Evolutionary conservation across 2,797 vertebrate genomes (phyloP), one percentile per base, ranked within the genome.

Genomic region (Pangasius larnaudii): DNA sequence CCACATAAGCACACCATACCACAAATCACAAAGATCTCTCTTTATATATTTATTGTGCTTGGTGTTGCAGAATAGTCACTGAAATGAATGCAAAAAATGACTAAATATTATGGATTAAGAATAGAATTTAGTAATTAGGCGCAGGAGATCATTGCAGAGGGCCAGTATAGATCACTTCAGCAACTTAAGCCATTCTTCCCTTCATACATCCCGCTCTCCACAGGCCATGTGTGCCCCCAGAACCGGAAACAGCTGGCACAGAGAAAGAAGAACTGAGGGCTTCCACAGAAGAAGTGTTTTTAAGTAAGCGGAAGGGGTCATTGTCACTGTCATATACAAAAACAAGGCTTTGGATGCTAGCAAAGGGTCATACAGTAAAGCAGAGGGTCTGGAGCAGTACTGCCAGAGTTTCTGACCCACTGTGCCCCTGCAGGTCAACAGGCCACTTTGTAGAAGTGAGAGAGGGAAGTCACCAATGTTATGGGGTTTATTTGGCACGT

Each of bases 361-460:
- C 56, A 83, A 42, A 67, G 10, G 53, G 51, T 46, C 80, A 77
- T 49, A 91, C 85, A 83, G 83, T 90, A 87, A 92, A 91, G 88
- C 63, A 86, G 89, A 92, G 89, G 86, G 84, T 65, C n/a, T 81
- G 27, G 67, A 87, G 58, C 77, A 65, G 61, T 63, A 65, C 30
- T 75, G 63, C 6, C 65, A 42, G 36, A 80, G 85, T 89, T 36
- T 56, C 39, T 80, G 88, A 90, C 81, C 88, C 80, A 53, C 33
- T 67, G 36, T 86, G 84, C 46, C 75, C 69, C 58, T 36, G 61
- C 59, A 86, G 81, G 85, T 84, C 88, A 88, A 92, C 86, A 90
- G 92, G 88, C 91, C 91, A 92, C 95, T 96, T 96, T 96, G 49
- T 96, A 96, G 95, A 96, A 96, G 95, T 96, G 95, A 96, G 95